Percentiles rank a stretch among this genome's conserved stretches.
Evolutionary conservation across 2,113 vertebrate genomes (phyloP).

Genomic region (Cercocebus atys): DNA sequence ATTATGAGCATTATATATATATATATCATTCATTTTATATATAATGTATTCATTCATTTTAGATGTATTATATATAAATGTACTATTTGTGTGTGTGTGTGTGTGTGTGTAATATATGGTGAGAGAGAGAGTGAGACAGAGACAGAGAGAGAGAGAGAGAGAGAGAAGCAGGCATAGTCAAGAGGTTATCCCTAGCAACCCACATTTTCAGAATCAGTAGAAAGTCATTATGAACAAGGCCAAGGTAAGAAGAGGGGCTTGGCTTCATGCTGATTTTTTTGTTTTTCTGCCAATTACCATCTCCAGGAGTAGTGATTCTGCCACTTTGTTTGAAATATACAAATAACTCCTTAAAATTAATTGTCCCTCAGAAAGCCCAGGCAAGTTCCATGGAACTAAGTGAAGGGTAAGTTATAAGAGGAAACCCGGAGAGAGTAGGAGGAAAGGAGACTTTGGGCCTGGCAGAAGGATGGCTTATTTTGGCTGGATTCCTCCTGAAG

Average conservation of each 20-base stretch:
- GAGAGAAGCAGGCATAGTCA: not conserved
- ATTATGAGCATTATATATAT: not conserved
- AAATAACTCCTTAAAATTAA: conserved; percentile 16
- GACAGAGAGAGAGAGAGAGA: not conserved
- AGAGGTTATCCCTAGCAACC: not conserved
- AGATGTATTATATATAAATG: no score
- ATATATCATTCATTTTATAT: not conserved
- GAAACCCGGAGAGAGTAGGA: conserved; percentile 36
- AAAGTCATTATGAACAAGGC: not conserved
- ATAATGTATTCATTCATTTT: no score
- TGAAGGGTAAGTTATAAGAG: conserved; percentile 42
- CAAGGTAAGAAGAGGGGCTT: not conserved
- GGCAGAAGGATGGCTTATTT: conserved; percentile 50
- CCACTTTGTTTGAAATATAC: conserved; percentile 21
- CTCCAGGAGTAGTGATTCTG: not conserved
- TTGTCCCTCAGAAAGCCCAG: not conserved
- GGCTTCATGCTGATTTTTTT: not conserved
- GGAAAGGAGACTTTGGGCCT: conserved; percentile 26
- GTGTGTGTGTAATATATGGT: not conserved
- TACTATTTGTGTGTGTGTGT: not conserved
- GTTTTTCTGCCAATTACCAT: not conserved
- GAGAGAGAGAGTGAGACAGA: not conserved
- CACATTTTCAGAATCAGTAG: not conserved
- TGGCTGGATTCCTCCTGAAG: conserved; percentile 41
- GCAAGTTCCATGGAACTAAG: conserved; percentile 9